A percentile compares a stretch with the other conserved stretches of the same genome.
Evolutionary conservation across 1,140 invertebrate genomes (phyloP).

Genomic region (Sarcophaga peregrina): DNA sequence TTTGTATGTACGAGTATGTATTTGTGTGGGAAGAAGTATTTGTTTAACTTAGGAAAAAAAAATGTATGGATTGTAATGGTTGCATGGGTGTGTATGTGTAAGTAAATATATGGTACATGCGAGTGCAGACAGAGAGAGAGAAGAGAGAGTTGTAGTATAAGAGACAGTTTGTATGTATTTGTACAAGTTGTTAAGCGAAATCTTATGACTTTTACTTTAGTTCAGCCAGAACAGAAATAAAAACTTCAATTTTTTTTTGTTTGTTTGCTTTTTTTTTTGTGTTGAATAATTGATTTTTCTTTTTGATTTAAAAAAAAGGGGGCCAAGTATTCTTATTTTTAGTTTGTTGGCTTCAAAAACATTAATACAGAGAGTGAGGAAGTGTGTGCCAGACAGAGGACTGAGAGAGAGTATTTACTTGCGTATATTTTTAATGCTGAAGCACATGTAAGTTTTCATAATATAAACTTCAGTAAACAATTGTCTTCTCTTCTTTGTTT

Average conservation of each 20-base stretch:
- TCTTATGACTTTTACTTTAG: slow-evolving; percentile 37
- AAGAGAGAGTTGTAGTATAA: no score
- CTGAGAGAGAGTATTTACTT: neutral
- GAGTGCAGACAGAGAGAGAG: no score
- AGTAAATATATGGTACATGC: neutral
- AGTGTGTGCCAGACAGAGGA: no score
- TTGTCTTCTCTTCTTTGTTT: slow-evolving; percentile 17
- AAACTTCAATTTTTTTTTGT: slow-evolving; percentile 36
- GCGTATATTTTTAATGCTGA: neutral
- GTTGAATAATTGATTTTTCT: no score
- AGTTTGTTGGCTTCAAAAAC: no score
- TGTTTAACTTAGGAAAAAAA: neutral
- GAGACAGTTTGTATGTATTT: no score
- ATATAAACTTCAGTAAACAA: neutral
- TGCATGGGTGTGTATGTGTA: neutral
- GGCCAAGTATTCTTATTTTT: no score
- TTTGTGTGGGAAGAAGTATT: neutral
- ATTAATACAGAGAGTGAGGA: no score
- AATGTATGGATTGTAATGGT: neutral
- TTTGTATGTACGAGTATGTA: neutral
- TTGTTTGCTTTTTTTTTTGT: neutral
- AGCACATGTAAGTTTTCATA: neutral
- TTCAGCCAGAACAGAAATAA: slow-evolving; percentile 30
- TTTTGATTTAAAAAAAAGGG: no score
- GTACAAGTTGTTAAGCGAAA: neutral